These are phyloP conservation scores for Deroptyus accipitrinus DNA, from an alignment of 2,113 vertebrate genomes.

Conservation along the genomic window DNA sequence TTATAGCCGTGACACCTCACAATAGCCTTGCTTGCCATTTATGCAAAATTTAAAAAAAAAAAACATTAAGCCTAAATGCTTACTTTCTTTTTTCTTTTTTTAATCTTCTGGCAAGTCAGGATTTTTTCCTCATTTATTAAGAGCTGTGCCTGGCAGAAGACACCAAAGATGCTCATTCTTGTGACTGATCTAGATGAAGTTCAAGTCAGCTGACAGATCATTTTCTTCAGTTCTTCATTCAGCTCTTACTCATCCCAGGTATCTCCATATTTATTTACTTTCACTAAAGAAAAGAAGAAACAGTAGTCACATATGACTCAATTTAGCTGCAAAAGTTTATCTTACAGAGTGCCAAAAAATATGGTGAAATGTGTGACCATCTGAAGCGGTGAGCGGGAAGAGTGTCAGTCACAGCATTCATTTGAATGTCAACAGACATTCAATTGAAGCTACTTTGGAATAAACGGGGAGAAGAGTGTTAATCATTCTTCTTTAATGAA, in stretches of 20 bases:
- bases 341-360: background rate
- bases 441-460: conserved; percentile 4
- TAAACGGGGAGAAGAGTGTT: background rate
- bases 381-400: background rate
- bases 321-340: background rate
- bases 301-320: background rate
- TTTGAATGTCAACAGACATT: background rate
- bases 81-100: background rate
- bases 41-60: background rate
- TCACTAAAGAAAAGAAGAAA: conserved; percentile 67
- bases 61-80: conserved; percentile 18
- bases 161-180: conserved; percentile 11
- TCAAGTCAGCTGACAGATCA: conserved; percentile 7
- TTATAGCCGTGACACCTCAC: background rate
- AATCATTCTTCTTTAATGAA: background rate
- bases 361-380: background rate
- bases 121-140: conserved; percentile 25
- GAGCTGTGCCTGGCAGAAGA: background rate
- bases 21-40: background rate
- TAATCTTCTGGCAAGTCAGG: conserved; percentile 24
- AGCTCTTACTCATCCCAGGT: conserved; percentile 82
- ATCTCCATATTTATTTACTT: conserved; percentile 87
- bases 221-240: conserved; percentile 49
- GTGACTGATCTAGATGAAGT: conserved; percentile 39
- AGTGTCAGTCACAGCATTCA: background rate